Evolutionary conservation across 2,888 invertebrate species (phyloP).

Genomic region (Meiosimyza platycephala): DNA sequence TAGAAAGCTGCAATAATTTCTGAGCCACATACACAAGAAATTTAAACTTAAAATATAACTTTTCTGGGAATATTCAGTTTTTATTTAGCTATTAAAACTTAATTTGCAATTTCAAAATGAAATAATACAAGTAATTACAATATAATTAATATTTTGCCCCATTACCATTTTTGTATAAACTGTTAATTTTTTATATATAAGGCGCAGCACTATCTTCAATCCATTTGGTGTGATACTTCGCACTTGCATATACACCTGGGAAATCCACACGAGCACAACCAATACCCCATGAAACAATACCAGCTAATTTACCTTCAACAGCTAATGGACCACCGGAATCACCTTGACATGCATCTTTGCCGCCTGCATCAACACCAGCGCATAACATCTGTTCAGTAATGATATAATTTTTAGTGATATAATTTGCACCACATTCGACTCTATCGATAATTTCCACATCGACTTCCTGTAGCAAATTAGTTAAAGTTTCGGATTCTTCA

Average conservation of each 20-base stretch:
- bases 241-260: constrained; percentile 60
- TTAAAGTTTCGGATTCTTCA: constrained; percentile 50
- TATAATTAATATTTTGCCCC: too few species aligned
- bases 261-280: constrained; percentile 58
- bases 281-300: constrained; percentile 62
- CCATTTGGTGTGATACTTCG: constrained; percentile 50
- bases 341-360: constrained; percentile 59
- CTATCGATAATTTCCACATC: constrained; percentile 69
- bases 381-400: constrained; percentile 60
- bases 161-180: neutral
- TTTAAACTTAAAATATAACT: too few species aligned
- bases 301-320: constrained; percentile 52
- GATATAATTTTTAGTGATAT: constrained; percentile 50
- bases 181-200: constrained; percentile 44
- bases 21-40: too few species aligned
- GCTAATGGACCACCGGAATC: constrained; percentile 63
- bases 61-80: too few species aligned
- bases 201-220: constrained; percentile 51
- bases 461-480: constrained; percentile 67
- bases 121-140: too few species aligned
- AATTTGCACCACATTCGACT: constrained; percentile 67
- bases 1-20: too few species aligned
- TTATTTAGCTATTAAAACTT: too few species aligned
- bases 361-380: constrained; percentile 54
- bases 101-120: too few species aligned